Evolutionary conservation across 2,113 vertebrate species (phyloP), one percentile per base, ranked within the genome.

Genomic region (Montifringilla adamsi): DNA sequence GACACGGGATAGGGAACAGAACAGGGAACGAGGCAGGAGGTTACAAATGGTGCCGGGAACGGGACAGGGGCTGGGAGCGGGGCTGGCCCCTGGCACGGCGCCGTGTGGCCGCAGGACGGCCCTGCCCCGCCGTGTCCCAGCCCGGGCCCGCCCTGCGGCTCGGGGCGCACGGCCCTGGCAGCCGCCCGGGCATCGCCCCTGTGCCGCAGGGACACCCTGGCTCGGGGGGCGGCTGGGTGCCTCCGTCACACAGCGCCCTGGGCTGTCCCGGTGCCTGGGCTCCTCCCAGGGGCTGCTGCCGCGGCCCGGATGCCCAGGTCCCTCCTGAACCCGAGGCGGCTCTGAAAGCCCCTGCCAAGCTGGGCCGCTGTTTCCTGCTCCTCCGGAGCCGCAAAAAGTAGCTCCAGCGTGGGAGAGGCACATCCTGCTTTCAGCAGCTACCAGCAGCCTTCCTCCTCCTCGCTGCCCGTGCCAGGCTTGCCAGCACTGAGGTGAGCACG

Each of bases 401-500:
- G 47, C 55, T 85, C 28, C 46, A 2, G 44, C 2, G 1, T 60
- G 68, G 91, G 67, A 83, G 55, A 74, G 31, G 37, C 73, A 11
- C 4, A 4, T 59, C 81, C 64, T 53, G 70, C 56, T 53, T 52
- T 84, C 0, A 0, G 35, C 58, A 79, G 70, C 67, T 30, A 2
- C 60, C 6, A 3, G 21, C 37, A 18, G 47, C 59, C 13, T 13
- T 18, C 50, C 0, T 39, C 81, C 5, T 49, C 44, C 76, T 80
- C 5, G 0, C 82, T 84, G 31, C 43, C 76, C 18, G 12, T 68
- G 43, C 16, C 69, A 77, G 94, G 89, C 92, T 93, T 73, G 94
- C 97, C 94, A 81, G 46, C 43, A 10, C 93, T 41, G 86, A 94
- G 62, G 81, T 81, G 53, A 95, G 96, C 92, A 41, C 50, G 21